Percentiles rank a stretch among this genome's conserved stretches.
Conservation (phyloP, 2,113 vertebrate species). For the Eleginops maclovinus region DNA sequence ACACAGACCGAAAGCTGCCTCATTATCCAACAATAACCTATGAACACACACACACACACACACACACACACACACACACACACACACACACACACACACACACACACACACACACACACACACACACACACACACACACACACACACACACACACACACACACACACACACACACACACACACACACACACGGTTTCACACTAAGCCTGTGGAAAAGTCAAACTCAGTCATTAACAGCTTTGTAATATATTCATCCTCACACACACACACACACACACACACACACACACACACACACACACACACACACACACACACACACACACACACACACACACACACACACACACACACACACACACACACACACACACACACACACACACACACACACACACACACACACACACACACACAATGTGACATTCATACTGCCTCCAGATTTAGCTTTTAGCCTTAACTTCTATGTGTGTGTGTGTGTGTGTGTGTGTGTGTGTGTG, state of each 20-base stretch:
- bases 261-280: conserved; percentile 8
- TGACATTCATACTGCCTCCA: conserved; percentile 22
- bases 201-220: conserved; percentile 41
- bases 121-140: conserved; percentile 6
- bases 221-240: conserved; percentile 64
- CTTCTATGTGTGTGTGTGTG: conserved; percentile 12
- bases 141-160: conserved; percentile 18
- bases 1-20: conserved; percentile 31
- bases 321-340: too few species aligned
- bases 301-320: too few species aligned
- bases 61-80: conserved; percentile 18
- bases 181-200: conserved; percentile 2
- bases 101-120: conserved; percentile 14
- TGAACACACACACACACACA: conserved; percentile 10
- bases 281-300: too few species aligned
- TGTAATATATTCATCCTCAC: conserved; percentile 57
- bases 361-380: too few species aligned
- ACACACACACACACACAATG: conserved; percentile 32
- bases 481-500: conserved; percentile 30
- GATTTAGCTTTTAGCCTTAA: conserved; percentile 11
- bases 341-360: too few species aligned
- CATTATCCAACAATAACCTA: conserved; percentile 62
- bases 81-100: conserved; percentile 11
- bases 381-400: too few species aligned
- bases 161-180: conserved; percentile 16